Evolutionary conservation across 2,888 invertebrate genomes (phyloP).

Genomic region (Ormyrus nitidulus): DNA sequence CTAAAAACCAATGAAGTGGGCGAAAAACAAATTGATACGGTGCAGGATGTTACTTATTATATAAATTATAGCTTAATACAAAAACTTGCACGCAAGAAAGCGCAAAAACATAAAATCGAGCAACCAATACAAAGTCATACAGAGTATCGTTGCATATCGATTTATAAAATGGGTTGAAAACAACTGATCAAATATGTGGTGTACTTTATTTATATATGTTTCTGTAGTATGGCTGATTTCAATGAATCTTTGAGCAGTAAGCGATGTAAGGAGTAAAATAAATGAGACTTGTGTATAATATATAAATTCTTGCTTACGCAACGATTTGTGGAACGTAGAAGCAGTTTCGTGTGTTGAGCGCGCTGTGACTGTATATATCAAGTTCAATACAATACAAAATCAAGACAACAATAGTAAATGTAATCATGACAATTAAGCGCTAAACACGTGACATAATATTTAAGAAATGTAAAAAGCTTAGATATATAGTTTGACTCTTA

Average conservation of each 20-base stretch:
- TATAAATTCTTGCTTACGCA: constrained; percentile 45
- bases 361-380: constrained; percentile 44
- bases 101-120: constrained; percentile 40
- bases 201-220: constrained; percentile 1
- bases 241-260: constrained; percentile 35
- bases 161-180: constrained; percentile 20
- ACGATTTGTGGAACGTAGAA: constrained; percentile 48
- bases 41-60: constrained; percentile 40
- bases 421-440: constrained; percentile 58
- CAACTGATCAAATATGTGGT: constrained; percentile 10
- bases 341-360: constrained; percentile 48
- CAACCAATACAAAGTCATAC: constrained; percentile 34
- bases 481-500: constrained; percentile 74
- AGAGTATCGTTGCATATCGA: constrained; percentile 30
- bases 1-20: constrained; percentile 12
- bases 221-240: constrained; percentile 18
- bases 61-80: constrained; percentile 31
- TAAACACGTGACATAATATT: constrained; percentile 60
- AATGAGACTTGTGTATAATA: constrained; percentile 34
- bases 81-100: constrained; percentile 38
- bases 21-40: constrained; percentile 22
- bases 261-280: constrained; percentile 47
- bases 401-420: constrained; percentile 43
- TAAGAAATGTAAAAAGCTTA: constrained; percentile 72
- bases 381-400: constrained; percentile 36